Evolutionary conservation across 1,140 invertebrate species (phyloP).

Genomic region (Ephestia elutella): DNA sequence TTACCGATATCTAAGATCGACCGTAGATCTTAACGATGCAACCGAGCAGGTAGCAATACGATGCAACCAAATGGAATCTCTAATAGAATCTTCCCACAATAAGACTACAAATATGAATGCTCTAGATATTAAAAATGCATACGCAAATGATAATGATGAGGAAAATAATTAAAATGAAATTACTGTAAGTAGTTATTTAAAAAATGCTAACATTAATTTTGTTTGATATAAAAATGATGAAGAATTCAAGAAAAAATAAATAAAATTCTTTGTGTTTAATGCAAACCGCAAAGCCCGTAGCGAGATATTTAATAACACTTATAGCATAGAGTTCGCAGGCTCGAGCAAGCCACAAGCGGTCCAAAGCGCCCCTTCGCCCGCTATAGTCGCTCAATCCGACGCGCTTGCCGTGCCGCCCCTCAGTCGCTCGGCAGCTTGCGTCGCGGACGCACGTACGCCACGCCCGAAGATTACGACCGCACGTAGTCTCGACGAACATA

Average conservation of each 20-base stretch:
- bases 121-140: too few relatives aligned
- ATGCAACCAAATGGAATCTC: neutral
- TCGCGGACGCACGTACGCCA: conserved; percentile 33
- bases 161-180: too few relatives aligned
- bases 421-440: conserved; percentile 52
- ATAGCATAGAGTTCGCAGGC: conserved; percentile 19
- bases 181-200: too few relatives aligned
- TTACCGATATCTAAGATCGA: neutral
- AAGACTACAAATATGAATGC: too few relatives aligned
- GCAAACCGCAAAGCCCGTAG: neutral
- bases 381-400: conserved; percentile 32
- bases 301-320: conserved; percentile 29
- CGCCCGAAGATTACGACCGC: conserved; percentile 19
- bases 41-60: neutral
- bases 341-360: conserved; percentile 33
- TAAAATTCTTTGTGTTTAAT: neutral
- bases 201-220: too few relatives aligned
- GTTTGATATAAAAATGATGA: neutral
- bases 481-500: conserved; percentile 48
- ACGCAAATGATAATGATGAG: too few relatives aligned
- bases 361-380: conserved; percentile 48
- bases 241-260: neutral
- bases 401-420: conserved; percentile 27
- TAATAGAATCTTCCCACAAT: neutral
- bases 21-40: neutral